A percentile compares a stretch with the other conserved stretches of the same genome.
Evolutionary conservation across 2,888 invertebrate genomes (phyloP).

Genomic region (Drosophila niveifrons): DNA sequence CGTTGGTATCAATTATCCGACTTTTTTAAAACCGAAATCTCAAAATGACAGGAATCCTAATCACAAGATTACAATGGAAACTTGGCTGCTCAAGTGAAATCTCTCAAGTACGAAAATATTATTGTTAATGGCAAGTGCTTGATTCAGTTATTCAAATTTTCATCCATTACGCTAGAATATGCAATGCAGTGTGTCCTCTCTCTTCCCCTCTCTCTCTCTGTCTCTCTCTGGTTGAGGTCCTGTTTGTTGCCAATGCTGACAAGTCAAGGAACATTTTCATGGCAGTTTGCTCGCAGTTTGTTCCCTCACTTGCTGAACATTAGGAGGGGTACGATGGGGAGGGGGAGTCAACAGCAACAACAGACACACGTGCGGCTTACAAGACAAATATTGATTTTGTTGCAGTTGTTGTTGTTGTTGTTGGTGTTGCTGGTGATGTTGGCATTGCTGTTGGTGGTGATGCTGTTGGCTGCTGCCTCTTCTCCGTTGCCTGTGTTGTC

Average conservation of each 20-base stretch:
- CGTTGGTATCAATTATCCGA: too few relatives aligned
- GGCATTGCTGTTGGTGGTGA: not conserved
- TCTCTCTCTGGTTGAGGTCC: not conserved
- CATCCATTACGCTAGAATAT: slow-evolving; percentile 9
- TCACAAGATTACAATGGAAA: too few relatives aligned
- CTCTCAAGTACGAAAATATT: not conserved
- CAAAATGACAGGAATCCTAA: too few relatives aligned
- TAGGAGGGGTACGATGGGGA: not conserved
- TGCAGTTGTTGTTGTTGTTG: slow-evolving; percentile 46
- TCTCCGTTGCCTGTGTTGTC: too few relatives aligned
- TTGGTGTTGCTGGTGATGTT: slow-evolving; percentile 22
- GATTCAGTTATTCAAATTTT: slow-evolving; percentile 6
- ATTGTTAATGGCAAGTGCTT: not conserved
- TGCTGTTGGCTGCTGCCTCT: slow-evolving; percentile 22
- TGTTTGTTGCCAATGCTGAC: slow-evolving; percentile 24
- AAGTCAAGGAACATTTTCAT: slow-evolving; percentile 40
- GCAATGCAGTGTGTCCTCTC: slow-evolving; percentile 19
- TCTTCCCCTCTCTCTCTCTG: too few relatives aligned
- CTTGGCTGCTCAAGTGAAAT: too few relatives aligned
- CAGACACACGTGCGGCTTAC: slow-evolving; percentile 75
- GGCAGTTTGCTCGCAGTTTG: slow-evolving; percentile 19
- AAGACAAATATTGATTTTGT: slow-evolving; percentile 77
- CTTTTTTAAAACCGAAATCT: too few relatives aligned
- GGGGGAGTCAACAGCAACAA: slow-evolving; percentile 15
- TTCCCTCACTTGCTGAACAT: not conserved